These are phyloP conservation scores for Microplitis mediator DNA, from an alignment of 1,140 invertebrate genomes.

Conservation along the genomic window DNA sequence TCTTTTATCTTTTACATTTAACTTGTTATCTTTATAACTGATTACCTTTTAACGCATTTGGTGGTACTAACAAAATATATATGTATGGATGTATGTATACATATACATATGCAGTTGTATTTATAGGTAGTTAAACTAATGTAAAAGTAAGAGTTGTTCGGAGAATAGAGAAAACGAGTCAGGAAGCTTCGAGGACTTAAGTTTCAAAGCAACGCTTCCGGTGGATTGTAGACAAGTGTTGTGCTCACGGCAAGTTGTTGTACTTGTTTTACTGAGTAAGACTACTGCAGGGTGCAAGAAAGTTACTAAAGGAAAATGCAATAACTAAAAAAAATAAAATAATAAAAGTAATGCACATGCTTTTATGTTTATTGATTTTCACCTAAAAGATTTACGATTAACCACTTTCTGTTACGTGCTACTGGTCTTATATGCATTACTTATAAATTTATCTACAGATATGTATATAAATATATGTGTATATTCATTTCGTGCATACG, in stretches of 20 bases:
- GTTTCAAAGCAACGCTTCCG: not conserved
- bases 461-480: too few relatives aligned
- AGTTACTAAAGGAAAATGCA: not conserved
- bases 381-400: slow-evolving; percentile 25
- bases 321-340: slow-evolving; percentile 3
- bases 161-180: not conserved
- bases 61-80: not conserved
- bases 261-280: not conserved
- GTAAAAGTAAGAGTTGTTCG: not conserved
- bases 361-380: slow-evolving; percentile 13
- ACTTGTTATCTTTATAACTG: not conserved
- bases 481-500: not conserved
- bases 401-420: not conserved
- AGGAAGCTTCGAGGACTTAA: not conserved
- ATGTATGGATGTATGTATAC: too few relatives aligned
- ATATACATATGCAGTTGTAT: not conserved
- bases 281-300: slow-evolving; percentile 4
- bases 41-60: slow-evolving; percentile 14
- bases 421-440: too few relatives aligned
- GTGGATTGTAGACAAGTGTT: not conserved
- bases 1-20: not conserved
- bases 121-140: not conserved
- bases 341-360: not conserved
- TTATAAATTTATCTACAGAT: too few relatives aligned
- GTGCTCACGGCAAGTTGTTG: not conserved